phyloP scores from a whole-genome alignment of 2,113 vertebrate genomes.

The Rhinichthys klamathensis region DNA sequence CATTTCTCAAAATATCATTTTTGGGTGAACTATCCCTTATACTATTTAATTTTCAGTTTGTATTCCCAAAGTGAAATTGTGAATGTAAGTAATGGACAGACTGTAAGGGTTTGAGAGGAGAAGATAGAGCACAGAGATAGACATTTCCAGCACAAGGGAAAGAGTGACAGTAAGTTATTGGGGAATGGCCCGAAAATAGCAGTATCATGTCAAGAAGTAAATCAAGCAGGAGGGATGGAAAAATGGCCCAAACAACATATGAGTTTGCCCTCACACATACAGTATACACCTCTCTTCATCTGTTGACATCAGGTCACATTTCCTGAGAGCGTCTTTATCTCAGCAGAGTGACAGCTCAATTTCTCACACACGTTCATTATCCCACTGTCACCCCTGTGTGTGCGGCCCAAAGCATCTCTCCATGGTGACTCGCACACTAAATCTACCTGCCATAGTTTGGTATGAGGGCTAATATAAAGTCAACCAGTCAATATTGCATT shows the following conservation, averaged over 20 bases:
- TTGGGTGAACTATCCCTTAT: not conserved
- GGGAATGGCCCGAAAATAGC: constrained; percentile 25
- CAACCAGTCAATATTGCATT: not conserved
- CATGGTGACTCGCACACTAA: not conserved
- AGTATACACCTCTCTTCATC: not conserved
- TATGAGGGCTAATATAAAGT: not conserved
- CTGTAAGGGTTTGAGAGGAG: not conserved
- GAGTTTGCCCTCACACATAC: constrained; percentile 13
- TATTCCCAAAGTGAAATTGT: not conserved
- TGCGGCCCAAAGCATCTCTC: constrained; percentile 10
- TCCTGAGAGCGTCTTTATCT: constrained; percentile 13
- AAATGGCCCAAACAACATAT: constrained; percentile 28
- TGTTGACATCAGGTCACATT: constrained; percentile 28
- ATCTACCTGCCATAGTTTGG: not conserved
- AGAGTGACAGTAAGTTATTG: constrained; percentile 19
- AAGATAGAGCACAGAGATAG: not conserved
- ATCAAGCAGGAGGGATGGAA: constrained; percentile 6
- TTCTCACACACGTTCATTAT: constrained; percentile 13
- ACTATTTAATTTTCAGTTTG: not conserved
- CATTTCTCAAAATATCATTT: not conserved
- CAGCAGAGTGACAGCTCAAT: constrained; percentile 28
- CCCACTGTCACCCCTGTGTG: not conserved
- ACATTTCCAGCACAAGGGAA: not conserved
- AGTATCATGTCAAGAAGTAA: constrained; percentile 11
- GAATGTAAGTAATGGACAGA: constrained; percentile 4